phyloP scores from a whole-genome alignment of 1,140 invertebrate species.

The Parasteatoda tepidariorum region DNA sequence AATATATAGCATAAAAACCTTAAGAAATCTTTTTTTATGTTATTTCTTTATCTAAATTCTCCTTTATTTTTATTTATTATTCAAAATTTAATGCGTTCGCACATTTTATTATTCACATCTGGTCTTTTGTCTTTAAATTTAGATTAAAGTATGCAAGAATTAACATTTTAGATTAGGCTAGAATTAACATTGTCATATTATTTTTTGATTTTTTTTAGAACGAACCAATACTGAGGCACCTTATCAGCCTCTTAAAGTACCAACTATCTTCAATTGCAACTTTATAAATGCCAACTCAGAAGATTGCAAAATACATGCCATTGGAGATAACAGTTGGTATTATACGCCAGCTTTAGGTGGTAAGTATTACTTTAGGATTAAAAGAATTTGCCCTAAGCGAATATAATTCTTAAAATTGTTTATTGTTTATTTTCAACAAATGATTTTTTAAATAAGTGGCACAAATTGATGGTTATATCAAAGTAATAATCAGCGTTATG shows the following conservation, averaged over 20 bases:
- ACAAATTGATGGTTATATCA: not conserved
- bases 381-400: too few species aligned
- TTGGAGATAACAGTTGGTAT: conserved; percentile 15
- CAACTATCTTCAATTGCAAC: conserved; percentile 27
- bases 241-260: not conserved
- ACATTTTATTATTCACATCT: too few species aligned
- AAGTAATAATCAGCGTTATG: too few species aligned
- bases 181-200: too few species aligned
- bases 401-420: not conserved
- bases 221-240: conserved; percentile 8
- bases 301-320: conserved; percentile 7
- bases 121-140: too few species aligned
- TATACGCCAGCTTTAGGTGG: conserved; percentile 21
- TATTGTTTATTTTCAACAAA: not conserved
- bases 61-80: too few species aligned
- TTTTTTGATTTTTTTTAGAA: conserved; percentile 28
- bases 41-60: too few species aligned
- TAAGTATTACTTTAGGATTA: not conserved
- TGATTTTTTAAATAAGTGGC: not conserved
- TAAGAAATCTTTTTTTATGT: too few species aligned
- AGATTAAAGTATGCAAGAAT: too few species aligned
- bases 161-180: too few species aligned
- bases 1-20: too few species aligned
- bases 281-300: not conserved
- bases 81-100: too few species aligned